Base-by-base conservation (phyloP, 2,888 invertebrate species). In the Galerucella calmariensis region DNA sequence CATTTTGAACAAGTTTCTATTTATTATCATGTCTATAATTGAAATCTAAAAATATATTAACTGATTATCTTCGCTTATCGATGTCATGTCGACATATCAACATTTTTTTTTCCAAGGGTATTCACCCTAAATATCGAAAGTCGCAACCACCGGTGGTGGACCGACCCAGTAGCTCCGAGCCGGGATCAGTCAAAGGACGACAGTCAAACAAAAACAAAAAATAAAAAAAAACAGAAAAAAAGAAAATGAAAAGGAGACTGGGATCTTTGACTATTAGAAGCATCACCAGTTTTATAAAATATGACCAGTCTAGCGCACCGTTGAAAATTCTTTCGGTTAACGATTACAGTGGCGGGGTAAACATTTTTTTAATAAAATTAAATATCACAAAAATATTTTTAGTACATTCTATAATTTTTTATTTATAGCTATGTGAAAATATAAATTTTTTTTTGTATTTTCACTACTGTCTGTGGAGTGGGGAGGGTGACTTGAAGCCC, bases 221-320 rank as follows among this genome's bases (percentile, higher is more conserved):
- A 41, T 8, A 41, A 41, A 58, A 65, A 63, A 62, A 51, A 44
- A 44, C 44, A 41, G 9, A 12, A 51, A 68, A 68, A 63, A 71
- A 65, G 12, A 44, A 71, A 70, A 63, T 63, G 63, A 70, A 56
- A 65, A 71, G 56, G 24, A 44, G 65, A 65, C 56, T 58, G 56
- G 65, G 71, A 71, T 65, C 65, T 71, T 71, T 71, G 65, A 71
- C 71, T 71, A 71, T 71, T 71, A 71, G 71, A 71, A 71, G 71
- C 71, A 56, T 71, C 71, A 65, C 53, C 71, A 71, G 71, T 56
- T 62, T 66, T 53, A 65, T 65, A 66, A 71, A 71, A 65, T 71
- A 71, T 71, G 41, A 65, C 65, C 56, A 66, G 65, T 56, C 71
- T 66, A 71, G 63, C 58, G 63, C 65, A 65, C 71, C 46, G 44